phyloP scores from a whole-genome alignment of 2,113 vertebrate species.

The Saguinus imperator region DNA sequence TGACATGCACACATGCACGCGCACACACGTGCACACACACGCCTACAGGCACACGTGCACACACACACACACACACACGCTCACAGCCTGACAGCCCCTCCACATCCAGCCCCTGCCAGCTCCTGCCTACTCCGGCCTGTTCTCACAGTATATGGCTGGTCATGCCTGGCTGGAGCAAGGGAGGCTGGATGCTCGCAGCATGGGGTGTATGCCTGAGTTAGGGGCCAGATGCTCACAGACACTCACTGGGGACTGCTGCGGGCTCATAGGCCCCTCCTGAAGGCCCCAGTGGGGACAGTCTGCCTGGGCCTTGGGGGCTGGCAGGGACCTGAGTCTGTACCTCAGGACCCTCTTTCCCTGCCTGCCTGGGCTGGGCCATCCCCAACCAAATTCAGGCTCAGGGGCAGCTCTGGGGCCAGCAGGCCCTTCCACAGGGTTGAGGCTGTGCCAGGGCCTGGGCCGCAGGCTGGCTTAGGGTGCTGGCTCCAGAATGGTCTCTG shows the following conservation, averaged over 20 bases:
- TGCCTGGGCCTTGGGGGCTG: neutral
- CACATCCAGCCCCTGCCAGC: neutral
- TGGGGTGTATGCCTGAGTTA: neutral
- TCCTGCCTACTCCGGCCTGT: neutral
- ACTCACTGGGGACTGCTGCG: neutral
- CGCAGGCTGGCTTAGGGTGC: neutral
- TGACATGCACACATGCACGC: fast-evolving
- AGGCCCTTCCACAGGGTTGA: neutral
- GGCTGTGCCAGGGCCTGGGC: neutral
- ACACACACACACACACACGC: fast-evolving
- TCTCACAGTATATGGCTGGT: neutral
- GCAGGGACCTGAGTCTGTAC: neutral
- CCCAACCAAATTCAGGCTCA: fast-evolving
- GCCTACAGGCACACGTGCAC: neutral
- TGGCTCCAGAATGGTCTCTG: neutral
- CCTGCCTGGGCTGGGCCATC: neutral
- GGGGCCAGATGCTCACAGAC: neutral
- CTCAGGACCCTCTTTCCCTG: neutral
- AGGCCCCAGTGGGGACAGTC: neutral
- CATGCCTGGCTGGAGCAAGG: neutral
- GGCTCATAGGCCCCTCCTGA: neutral
- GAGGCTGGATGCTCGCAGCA: neutral
- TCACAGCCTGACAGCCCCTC: neutral
- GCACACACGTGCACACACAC: neutral
- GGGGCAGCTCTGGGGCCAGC: neutral